Conservation (phyloP, 37 sponge, comb jelly and placozoan genomes). For the Dysidea cf. avara region DNA sequence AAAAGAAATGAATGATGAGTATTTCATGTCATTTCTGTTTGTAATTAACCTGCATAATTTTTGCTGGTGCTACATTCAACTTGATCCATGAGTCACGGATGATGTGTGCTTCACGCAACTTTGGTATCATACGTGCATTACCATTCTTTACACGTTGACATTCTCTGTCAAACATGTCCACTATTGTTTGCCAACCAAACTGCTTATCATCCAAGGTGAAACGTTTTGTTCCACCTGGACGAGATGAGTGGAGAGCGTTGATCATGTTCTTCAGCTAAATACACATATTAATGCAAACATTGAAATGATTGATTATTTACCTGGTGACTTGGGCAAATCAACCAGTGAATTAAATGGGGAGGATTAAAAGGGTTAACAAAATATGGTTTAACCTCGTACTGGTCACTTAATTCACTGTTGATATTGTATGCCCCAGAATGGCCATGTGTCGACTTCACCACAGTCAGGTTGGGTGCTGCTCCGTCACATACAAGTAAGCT, state of each 20-base stretch:
- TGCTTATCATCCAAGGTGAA: slow-evolving; percentile 4
- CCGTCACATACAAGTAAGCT: too few species aligned
- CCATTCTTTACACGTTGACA: neutral
- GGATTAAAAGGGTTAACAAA: slow-evolving; percentile 10
- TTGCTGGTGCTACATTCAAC: slow-evolving; percentile 38
- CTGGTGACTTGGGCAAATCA: slow-evolving; percentile 37
- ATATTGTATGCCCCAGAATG: too few species aligned
- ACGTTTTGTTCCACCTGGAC: slow-evolving; percentile 13
- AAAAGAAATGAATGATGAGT: neutral
- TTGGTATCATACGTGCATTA: slow-evolving; percentile 3
- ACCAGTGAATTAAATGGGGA: neutral
- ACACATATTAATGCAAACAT: neutral
- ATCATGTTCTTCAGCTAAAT: slow-evolving; percentile 46
- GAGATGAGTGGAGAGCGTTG: slow-evolving; percentile 24
- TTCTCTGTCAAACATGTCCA: slow-evolving; percentile 18
- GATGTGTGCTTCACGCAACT: slow-evolving; percentile 12
- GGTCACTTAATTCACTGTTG: too few species aligned
- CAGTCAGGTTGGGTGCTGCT: too few species aligned
- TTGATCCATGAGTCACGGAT: slow-evolving; percentile 30
- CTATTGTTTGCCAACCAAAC: slow-evolving; percentile 41
- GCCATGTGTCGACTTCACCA: too few species aligned
- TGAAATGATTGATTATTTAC: neutral
- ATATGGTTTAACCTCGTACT: neutral
- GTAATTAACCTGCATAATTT: slow-evolving; percentile 40
- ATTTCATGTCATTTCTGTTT: too few species aligned